Base-by-base conservation (phyloP, 1,140 invertebrate genomes). In the Dermatophagoides farinae region DNA sequence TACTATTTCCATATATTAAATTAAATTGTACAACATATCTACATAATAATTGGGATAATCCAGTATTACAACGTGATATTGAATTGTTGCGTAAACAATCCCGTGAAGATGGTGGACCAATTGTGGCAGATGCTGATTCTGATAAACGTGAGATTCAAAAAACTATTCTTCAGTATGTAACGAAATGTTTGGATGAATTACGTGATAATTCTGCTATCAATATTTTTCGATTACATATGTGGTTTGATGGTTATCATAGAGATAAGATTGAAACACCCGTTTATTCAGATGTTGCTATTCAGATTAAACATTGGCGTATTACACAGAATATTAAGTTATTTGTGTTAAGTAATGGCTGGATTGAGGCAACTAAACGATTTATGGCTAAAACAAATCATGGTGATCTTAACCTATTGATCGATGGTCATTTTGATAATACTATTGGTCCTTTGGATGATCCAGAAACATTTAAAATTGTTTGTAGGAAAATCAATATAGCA, bases 41-140 rank as follows among this genome's bases (percentile, higher is more conserved):
- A 8, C 14, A 43, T n/a, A 38, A 59, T 12, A 59, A 61, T 16
- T 61, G 9, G 68, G 61, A 5, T 66, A 66, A 9, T 67, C 65
- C 46, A 49, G 49, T 38, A 22, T n/a, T 46, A n/a, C 37, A 50
- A n/a, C 16, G 22, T 20, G 57, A 59, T 22, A 37, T 59, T 10
- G 46, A 46, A 18, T 11, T 16, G 10, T 18, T 59, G 12, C 37
- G 57, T 52, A 20, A n/a, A 22, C 20, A 46, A 23, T 10, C 57
- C 38, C 16, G 10, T 9, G 18, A 46, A 39, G 57, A 59, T 59
- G 46, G 18, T 9, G 16, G 9, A 11, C 25, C 25, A 12, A 8
- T 18, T 14, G 23, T 44, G 10, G 10, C 25, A 1, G 38, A 39
- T 23, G 23, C 14, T 11, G 50, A 52, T 25, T 14, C 1, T n/a